A percentile compares a stretch with the other conserved stretches of the same genome.
Conservation (phyloP, 2,888 invertebrate species). For the Cabera pusaria region DNA sequence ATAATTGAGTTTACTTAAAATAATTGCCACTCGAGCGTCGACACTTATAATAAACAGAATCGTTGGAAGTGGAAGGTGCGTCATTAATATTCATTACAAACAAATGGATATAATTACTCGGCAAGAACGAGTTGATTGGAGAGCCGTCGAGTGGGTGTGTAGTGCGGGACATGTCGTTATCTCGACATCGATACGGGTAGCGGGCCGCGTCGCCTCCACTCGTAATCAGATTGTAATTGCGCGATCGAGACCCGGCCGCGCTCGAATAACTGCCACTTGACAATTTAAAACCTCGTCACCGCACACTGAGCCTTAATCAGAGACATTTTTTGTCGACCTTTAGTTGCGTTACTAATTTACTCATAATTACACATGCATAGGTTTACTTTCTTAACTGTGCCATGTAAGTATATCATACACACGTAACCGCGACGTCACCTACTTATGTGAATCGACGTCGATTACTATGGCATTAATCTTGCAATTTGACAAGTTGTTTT, state of each 20-base stretch:
- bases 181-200: conserved; percentile 52
- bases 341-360: conserved; percentile 21
- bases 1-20: conserved; percentile 68
- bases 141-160: conserved; percentile 57
- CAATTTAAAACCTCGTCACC: conserved; percentile 51
- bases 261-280: conserved; percentile 55
- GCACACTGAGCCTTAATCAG: conserved; percentile 21
- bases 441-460: conserved; percentile 12
- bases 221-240: conserved; percentile 73
- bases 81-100: conserved; percentile 78
- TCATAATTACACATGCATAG: conserved; percentile 13
- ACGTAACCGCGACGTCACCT: conserved; percentile 6
- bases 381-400: conserved; percentile 14
- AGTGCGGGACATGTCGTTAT: conserved; percentile 69
- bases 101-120: conserved; percentile 79
- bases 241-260: conserved; percentile 53
- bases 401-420: conserved; percentile 11
- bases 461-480: conserved; percentile 15
- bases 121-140: conserved; percentile 69
- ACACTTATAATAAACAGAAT: conserved; percentile 66
- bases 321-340: conserved; percentile 19
- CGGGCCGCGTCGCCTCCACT: conserved; percentile 51
- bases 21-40: conserved; percentile 62
- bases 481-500: conserved; percentile 13
- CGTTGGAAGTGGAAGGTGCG: conserved; percentile 53